Conservation (phyloP, 2,113 vertebrate species). For the Zapus hudsonius region DNA sequence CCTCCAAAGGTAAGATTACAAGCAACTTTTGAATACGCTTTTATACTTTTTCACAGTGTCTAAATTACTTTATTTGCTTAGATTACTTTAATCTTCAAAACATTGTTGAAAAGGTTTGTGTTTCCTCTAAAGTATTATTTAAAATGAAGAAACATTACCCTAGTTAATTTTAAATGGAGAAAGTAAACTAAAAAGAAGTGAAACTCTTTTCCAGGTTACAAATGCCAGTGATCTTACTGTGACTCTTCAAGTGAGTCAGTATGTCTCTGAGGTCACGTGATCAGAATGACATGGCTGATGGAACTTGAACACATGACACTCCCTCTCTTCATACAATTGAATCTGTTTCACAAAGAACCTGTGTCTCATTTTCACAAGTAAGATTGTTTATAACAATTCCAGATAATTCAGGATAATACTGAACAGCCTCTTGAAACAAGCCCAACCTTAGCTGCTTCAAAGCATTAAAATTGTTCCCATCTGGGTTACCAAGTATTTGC, state of each 20-base stretch:
- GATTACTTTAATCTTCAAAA: constrained; percentile 6
- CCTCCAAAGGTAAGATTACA: background rate
- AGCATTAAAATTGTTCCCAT: background rate
- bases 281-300: background rate
- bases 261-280: background rate
- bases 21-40: background rate
- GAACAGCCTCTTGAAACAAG: background rate
- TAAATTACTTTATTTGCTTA: background rate
- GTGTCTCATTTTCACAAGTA: background rate
- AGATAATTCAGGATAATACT: background rate
- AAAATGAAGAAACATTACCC: background rate
- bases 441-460: background rate
- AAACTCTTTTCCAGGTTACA: background rate
- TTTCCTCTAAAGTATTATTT: background rate
- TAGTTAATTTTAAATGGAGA: background rate
- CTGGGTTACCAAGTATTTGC: background rate
- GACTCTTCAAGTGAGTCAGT: background rate
- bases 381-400: background rate
- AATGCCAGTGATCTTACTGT: background rate
- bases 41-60: background rate
- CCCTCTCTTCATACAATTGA: background rate
- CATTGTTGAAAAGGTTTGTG: background rate
- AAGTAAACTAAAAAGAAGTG: background rate
- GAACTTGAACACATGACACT: background rate
- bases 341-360: background rate